A percentile compares a stretch with the other conserved stretches of the same genome.
Evolutionary conservation across 2,797 vertebrate species (phyloP).

Genomic region (Catamblyrhynchus diadema): DNA sequence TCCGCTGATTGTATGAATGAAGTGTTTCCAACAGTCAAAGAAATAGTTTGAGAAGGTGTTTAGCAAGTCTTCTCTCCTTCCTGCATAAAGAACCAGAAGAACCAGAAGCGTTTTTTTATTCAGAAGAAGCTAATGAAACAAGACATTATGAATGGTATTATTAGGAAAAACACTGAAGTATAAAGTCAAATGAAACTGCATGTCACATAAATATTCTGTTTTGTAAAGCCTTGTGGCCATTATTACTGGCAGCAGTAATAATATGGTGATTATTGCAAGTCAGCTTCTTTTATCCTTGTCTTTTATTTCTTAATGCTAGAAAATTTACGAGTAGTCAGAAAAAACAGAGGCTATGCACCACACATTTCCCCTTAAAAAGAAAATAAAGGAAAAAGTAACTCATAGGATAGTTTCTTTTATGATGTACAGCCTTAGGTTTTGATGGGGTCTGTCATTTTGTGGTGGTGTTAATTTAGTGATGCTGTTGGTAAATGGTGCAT

Average conservation of each 20-base stretch:
- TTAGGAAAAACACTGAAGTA: not conserved
- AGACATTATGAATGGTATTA: not conserved
- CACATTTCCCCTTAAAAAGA: not conserved
- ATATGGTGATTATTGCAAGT: not conserved
- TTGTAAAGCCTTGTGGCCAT: constrained; percentile 25
- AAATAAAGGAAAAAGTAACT: not conserved
- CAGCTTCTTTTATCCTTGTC: constrained; percentile 12
- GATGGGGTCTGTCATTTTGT: not conserved
- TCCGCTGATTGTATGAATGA: not conserved
- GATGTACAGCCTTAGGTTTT: not conserved
- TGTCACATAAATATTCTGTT: not conserved
- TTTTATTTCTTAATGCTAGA: constrained; percentile 31
- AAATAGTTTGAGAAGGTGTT: not conserved
- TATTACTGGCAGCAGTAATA: constrained; percentile 41
- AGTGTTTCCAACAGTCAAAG: not conserved
- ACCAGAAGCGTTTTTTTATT: not conserved
- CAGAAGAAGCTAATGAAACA: not conserved
- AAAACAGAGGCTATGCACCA: not conserved
- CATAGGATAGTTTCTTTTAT: not conserved
- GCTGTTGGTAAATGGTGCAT: not conserved
- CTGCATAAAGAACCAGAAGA: not conserved
- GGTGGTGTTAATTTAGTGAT: not conserved
- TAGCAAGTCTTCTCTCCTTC: not conserved
- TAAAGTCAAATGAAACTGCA: not conserved
- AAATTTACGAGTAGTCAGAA: not conserved